These are phyloP conservation scores for Sinotaia quadrata DNA, from an alignment of 2,888 invertebrate genomes.

Conservation along the genomic window DNA sequence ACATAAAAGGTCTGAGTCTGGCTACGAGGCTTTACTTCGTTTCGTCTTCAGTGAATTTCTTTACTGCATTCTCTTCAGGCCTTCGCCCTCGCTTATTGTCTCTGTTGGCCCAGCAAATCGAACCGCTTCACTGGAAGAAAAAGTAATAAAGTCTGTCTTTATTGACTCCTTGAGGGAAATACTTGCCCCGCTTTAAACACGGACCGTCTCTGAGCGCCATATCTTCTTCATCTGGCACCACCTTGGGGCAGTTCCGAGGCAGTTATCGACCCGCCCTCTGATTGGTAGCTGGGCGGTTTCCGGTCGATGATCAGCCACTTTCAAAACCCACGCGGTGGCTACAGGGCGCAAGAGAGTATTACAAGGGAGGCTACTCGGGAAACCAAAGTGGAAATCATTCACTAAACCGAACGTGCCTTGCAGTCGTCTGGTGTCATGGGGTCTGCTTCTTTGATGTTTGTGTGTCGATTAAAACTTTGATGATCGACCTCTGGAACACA, in stretches of 20 bases:
- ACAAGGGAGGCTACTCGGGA: too few species aligned
- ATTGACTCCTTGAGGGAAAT: slow-evolving; percentile 18
- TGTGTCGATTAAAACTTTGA: too few species aligned
- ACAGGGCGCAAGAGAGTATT: too few species aligned
- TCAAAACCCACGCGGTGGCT: slow-evolving; percentile 16
- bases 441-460: too few species aligned
- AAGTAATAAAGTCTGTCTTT: slow-evolving; percentile 10
- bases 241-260: slow-evolving; percentile 21
- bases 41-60: not conserved
- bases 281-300: slow-evolving; percentile 14
- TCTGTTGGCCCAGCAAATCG: not conserved
- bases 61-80: not conserved
- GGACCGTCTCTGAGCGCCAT: too few species aligned
- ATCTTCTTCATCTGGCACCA: not conserved
- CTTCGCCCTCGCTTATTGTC: not conserved
- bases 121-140: slow-evolving; percentile 1
- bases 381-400: too few species aligned
- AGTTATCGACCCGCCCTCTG: slow-evolving; percentile 8
- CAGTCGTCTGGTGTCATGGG: too few species aligned
- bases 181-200: too few species aligned
- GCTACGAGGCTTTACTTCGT: not conserved
- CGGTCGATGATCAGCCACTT: slow-evolving; percentile 14
- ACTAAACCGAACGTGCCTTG: too few species aligned
- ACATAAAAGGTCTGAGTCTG: slow-evolving; percentile 11
- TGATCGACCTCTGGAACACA: too few species aligned